Conservation (phyloP, 2,113 vertebrate species). For the Rhynchopsitta pachyrhyncha region DNA sequence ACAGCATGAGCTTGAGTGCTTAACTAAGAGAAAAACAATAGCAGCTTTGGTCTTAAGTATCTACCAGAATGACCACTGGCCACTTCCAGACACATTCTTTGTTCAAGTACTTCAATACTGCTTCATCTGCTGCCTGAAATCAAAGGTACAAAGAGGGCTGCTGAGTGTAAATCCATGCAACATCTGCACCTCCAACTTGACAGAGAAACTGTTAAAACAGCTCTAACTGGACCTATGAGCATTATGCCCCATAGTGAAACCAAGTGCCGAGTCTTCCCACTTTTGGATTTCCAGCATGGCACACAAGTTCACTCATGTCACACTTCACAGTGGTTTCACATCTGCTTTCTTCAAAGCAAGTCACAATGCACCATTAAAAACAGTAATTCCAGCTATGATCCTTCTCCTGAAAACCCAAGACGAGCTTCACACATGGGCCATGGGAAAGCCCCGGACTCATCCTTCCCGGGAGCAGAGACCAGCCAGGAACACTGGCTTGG, state of each 20-base stretch:
- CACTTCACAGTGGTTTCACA: fast-evolving
- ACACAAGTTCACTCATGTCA: fast-evolving
- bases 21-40: conserved; percentile 38
- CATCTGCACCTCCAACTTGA: not conserved
- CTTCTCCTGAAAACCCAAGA: not conserved
- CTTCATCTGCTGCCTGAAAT: not conserved
- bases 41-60: not conserved
- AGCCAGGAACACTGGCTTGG: fast-evolving
- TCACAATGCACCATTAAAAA: too few species aligned
- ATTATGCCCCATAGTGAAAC: fast-evolving
- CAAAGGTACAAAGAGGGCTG: not conserved
- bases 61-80: conserved; percentile 43
- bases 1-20: conserved; percentile 29
- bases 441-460: fast-evolving
- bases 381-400: fast-evolving
- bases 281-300: fast-evolving
- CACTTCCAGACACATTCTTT: conserved; percentile 35
- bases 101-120: not conserved
- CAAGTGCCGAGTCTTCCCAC: fast-evolving
- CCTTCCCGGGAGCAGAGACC: not conserved
- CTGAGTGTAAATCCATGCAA: fast-evolving
- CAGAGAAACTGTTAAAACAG: fast-evolving
- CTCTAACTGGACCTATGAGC: fast-evolving
- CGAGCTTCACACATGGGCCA: fast-evolving
- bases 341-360: not conserved